These are phyloP conservation scores for Rhinichthys klamathensis DNA, from an alignment of 2,113 vertebrate genomes.

Conservation along the genomic window DNA sequence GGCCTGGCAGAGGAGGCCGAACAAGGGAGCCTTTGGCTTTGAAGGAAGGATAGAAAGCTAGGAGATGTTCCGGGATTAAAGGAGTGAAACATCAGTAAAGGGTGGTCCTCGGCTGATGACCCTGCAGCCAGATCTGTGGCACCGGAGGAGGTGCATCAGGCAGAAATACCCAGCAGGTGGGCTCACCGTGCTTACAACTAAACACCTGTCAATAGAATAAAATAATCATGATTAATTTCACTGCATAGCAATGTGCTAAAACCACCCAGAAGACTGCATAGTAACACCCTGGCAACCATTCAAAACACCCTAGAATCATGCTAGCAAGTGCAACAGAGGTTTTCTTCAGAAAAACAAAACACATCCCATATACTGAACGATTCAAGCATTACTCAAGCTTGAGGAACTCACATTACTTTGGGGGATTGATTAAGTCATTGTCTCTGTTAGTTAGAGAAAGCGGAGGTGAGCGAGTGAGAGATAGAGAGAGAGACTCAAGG, in stretches of 20 bases:
- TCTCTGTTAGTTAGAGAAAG: constrained; percentile 7
- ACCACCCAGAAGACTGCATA: background rate
- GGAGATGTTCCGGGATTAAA: background rate
- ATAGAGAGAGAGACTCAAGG: background rate
- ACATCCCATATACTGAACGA: background rate
- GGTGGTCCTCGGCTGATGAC: background rate
- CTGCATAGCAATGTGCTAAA: background rate
- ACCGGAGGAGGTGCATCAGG: background rate
- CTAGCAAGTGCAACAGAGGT: background rate
- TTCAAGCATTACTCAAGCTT: background rate
- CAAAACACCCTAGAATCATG: background rate
- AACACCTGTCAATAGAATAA: background rate
- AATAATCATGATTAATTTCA: background rate
- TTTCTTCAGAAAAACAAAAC: background rate
- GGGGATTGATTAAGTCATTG: background rate
- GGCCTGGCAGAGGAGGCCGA: background rate
- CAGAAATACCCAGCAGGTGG: background rate
- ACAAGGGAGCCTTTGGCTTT: background rate
- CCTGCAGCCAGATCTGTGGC: background rate
- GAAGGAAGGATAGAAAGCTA: background rate
- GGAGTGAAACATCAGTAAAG: background rate
- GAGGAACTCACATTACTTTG: background rate
- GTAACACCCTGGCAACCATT: background rate
- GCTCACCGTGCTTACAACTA: background rate
- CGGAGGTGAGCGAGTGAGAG: background rate